Evolutionary conservation across 2,797 vertebrate species (phyloP), one percentile per base, ranked within the genome.

Genomic region (Sphaeramia orbicularis): DNA sequence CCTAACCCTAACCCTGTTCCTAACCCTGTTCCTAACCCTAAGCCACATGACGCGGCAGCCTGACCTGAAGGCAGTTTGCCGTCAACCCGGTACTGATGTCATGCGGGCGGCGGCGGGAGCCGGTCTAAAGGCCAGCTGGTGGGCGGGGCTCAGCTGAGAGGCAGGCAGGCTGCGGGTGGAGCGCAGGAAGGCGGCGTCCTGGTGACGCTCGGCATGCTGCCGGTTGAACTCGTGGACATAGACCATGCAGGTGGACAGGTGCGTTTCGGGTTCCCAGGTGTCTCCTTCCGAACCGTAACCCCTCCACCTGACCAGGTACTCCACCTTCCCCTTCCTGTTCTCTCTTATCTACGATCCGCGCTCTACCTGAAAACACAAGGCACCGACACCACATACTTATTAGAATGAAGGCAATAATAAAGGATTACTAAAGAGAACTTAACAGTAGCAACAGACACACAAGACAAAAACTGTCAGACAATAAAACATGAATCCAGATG

Each of bases 231-330:
- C 95, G 4, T 96, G 96, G 66, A 99, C 97, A 69, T 97, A 97
- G 50, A 95, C 94, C 87, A 96, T 94, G 73, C 97, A 99, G 74
- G 95, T 96, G 59, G 96, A 95, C 77, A 99, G 93, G 91, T 99
- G 96, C 71, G 92, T 95, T 81, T 99, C 98, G 0, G 97, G 97
- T 71, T 99, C 97, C 97, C 98, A 99, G 0, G 97, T 99, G 83
- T 99, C 98, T 0, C 95, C 96, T 69, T 97, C 96, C 0, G 93
- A 94, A 13, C 96, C 93, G 0, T 98, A 99, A 54, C 97, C 98
- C 86, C 96, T 94, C 97, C 98, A 99, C 50, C 96, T 92, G 13
- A 99, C 97, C 82, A 98, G 88, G 75, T 99, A 99, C 76, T 99
- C 97, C 8, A 94, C 95, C 90, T 95, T 95, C 36, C 97, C 97